Conservation (phyloP, 1,140 invertebrate species). For the Rhyzopertha dominica region DNA sequence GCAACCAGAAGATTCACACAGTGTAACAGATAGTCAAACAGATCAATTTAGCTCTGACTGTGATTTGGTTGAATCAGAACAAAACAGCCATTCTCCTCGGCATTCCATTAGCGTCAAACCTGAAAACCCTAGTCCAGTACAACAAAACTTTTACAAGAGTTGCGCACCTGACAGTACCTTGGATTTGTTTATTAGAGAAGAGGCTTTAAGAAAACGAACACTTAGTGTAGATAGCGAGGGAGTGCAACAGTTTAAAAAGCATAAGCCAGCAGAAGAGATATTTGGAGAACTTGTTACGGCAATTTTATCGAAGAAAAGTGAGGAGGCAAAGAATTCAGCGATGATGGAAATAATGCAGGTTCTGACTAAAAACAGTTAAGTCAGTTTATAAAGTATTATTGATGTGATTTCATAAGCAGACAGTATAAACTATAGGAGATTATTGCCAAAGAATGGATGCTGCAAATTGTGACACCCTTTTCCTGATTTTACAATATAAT, state of each 20-base stretch:
- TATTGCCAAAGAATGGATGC: no score
- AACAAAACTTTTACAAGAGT: no score
- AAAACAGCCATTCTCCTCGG: conserved; percentile 3
- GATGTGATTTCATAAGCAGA: no score
- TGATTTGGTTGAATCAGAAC: not conserved
- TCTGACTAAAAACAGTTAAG: no score
- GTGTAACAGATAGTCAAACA: no score
- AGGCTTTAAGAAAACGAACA: conserved; percentile 16
- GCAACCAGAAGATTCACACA: conserved; percentile 12
- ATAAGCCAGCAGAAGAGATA: conserved; percentile 26
- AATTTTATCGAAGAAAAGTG: conserved; percentile 28
- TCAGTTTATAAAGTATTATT: no score
- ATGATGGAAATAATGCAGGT: conserved; percentile 37
- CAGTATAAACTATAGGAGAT: no score
- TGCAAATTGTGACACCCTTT: no score
- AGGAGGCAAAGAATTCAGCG: conserved; percentile 28
- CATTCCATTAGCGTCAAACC: conserved; percentile 4
- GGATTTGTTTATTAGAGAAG: no score
- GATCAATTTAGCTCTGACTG: conserved; percentile 4
- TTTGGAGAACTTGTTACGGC: conserved; percentile 33
- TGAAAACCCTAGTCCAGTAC: conserved; percentile 5
- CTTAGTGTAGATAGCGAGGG: conserved; percentile 20
- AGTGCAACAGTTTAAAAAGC: conserved; percentile 4
- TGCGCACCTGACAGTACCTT: conserved; percentile 8
- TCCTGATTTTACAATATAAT: no score